Conservation (phyloP, 2,888 invertebrate species). For the Stenurella melanura region DNA sequence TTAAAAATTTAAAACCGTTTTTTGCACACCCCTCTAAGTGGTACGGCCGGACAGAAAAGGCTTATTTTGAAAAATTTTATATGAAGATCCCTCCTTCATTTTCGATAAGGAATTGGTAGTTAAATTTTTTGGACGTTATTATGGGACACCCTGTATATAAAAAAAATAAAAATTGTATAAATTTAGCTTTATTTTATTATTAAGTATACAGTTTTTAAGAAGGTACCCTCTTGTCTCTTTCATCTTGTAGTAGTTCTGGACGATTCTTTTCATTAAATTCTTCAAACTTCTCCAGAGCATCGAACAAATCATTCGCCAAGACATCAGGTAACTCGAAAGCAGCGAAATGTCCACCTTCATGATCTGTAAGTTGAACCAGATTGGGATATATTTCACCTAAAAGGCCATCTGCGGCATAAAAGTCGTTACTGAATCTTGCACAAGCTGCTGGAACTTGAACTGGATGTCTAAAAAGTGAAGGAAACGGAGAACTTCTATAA, state of each 20-base stretch:
- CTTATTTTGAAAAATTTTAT: no score
- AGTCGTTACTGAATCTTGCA: slow-evolving; percentile 84
- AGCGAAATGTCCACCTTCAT: slow-evolving; percentile 87
- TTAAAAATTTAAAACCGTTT: no score
- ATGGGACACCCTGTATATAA: no score
- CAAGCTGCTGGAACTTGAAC: slow-evolving; percentile 83
- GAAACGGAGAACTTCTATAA: no score
- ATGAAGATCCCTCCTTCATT: no score
- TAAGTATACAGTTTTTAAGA: not conserved
- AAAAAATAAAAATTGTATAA: no score
- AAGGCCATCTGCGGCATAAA: slow-evolving; percentile 77
- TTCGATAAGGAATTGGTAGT: no score
- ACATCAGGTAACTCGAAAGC: slow-evolving; percentile 85
- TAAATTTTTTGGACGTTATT: no score
- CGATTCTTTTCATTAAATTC: slow-evolving; percentile 48
- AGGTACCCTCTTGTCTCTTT: not conserved
- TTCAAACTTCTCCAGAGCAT: slow-evolving; percentile 76
- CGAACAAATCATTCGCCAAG: slow-evolving; percentile 81
- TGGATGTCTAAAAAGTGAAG: slow-evolving; percentile 66
- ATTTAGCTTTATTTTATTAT: no score
- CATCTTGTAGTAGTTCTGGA: not conserved
- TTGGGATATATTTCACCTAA: slow-evolving; percentile 79
- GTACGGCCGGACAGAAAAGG: no score
- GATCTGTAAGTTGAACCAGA: slow-evolving; percentile 80
- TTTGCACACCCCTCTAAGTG: no score